phyloP scores from a whole-genome alignment of 2,888 invertebrate genomes.

The Ectobius pallidus region DNA sequence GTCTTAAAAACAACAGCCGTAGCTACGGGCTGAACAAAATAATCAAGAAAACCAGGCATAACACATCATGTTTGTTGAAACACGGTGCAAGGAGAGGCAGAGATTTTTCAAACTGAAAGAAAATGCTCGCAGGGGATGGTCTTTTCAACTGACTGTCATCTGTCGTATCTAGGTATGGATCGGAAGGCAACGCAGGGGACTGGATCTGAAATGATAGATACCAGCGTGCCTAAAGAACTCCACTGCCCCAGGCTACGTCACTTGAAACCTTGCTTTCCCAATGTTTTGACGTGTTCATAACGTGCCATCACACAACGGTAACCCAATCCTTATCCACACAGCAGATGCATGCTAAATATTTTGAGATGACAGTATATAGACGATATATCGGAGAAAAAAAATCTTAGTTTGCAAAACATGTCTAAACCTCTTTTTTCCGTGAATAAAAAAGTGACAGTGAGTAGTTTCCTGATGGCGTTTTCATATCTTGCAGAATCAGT shows the following conservation, averaged over 20 bases:
- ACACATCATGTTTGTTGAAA: constrained; percentile 22
- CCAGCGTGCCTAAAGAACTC: constrained; percentile 4
- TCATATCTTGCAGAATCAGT: too few species aligned
- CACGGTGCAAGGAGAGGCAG: constrained; percentile 13
- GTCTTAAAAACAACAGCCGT: too few species aligned
- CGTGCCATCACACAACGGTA: background rate
- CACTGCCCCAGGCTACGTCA: constrained; percentile 21
- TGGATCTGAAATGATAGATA: constrained; percentile 24
- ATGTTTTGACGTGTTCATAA: constrained; percentile 27
- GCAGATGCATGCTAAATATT: too few species aligned
- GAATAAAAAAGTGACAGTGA: too few species aligned
- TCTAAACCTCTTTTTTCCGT: too few species aligned
- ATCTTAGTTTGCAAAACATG: too few species aligned
- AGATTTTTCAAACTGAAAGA: constrained; percentile 27
- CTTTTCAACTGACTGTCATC: constrained; percentile 37
- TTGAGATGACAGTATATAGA: too few species aligned
- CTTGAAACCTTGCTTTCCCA: constrained; percentile 25
- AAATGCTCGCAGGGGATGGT: constrained; percentile 32
- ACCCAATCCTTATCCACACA: too few species aligned
- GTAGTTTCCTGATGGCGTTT: too few species aligned
- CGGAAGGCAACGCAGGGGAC: background rate
- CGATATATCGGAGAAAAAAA: too few species aligned
- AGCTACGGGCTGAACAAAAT: constrained; percentile 9
- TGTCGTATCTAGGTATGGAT: constrained; percentile 18
- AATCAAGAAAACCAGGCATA: background rate